phyloP scores from a whole-genome alignment of 2,888 invertebrate genomes.

The Eupithecia dodoneata region DNA sequence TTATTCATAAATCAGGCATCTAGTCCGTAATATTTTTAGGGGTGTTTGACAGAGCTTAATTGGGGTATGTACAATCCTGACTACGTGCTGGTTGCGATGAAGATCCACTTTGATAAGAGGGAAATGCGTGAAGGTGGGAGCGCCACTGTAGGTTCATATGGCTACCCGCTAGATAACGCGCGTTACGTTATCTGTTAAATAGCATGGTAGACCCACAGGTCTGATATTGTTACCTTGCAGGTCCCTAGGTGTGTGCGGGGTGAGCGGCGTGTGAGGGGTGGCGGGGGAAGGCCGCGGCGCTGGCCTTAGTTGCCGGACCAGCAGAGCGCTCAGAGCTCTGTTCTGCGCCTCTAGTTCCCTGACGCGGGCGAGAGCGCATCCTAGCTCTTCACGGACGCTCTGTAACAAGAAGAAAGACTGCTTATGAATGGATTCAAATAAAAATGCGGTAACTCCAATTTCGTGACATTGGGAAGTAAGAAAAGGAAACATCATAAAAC shows the following conservation, averaged over 20 bases:
- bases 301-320: slow-evolving; percentile 86
- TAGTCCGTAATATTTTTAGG: background rate
- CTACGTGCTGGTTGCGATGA: background rate
- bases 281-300: slow-evolving; percentile 82
- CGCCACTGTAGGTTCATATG: no score
- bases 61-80: background rate
- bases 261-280: slow-evolving; percentile 73
- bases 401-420: slow-evolving; percentile 59
- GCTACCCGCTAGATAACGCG: no score
- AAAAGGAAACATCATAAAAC: no score
- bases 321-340: slow-evolving; percentile 87
- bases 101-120: background rate
- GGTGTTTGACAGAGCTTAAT: no score
- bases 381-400: slow-evolving; percentile 91
- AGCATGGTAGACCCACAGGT: no score
- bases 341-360: slow-evolving; percentile 92
- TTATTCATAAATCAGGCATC: background rate
- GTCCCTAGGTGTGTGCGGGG: slow-evolving; percentile 55
- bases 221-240: slow-evolving; percentile 8
- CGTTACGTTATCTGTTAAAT: no score
- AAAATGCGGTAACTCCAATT: background rate
- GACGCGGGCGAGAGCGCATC: slow-evolving; percentile 88
- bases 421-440: background rate
- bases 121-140: background rate
- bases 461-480: background rate